Evolutionary conservation across 1,140 invertebrate genomes (phyloP), one percentile per base, ranked within the genome.

Genomic region (Euglossa dilemma): DNA sequence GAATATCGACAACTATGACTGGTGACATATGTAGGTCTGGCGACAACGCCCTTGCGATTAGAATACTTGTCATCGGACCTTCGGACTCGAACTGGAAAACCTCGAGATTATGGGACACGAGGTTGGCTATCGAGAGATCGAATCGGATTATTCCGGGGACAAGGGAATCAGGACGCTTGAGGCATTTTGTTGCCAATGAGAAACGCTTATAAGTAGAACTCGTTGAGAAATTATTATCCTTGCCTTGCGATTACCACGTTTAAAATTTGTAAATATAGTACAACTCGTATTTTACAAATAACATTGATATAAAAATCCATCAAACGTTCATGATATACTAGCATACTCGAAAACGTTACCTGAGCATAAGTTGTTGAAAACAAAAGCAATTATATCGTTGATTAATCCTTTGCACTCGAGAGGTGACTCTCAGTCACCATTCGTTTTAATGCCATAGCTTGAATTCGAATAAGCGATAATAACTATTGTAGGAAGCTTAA

Each of bases 221-320:
- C 36, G 7, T 47, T 7, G 12, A 36, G 1, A 12, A 56, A 64
- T 63, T 20, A 0, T 18, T 23, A 67, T 36, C 50, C 1, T 43
- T 20, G 28, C 18, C 16, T 54, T 18, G 36, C 28, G 43, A 47
- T 50, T 80, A 80, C 61, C 43, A 36, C 16, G 63, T 59, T 61
- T 59, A 85, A 69, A 87, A 87, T 82, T 77, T 72, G 43, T 43
- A 43, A 64, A 52, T 88, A 88, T 83, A 83, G 45, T 88, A 88
- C 86, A 85, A 66, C 47, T 85, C 52, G 71, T 80, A 85, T 88
- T 67, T 87, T 88, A 88, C 83, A 88, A 61, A 61, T 70, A 66
- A 74, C 75, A 36, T 75, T 56, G 57, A 85, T 88, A 88, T 88
- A 87, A 87, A 88, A 83, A 83, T 88, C 84, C 85, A 88, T 74